Conservation (phyloP, 2,888 invertebrate species). For the Stenoptilia bipunctidactyla region DNA sequence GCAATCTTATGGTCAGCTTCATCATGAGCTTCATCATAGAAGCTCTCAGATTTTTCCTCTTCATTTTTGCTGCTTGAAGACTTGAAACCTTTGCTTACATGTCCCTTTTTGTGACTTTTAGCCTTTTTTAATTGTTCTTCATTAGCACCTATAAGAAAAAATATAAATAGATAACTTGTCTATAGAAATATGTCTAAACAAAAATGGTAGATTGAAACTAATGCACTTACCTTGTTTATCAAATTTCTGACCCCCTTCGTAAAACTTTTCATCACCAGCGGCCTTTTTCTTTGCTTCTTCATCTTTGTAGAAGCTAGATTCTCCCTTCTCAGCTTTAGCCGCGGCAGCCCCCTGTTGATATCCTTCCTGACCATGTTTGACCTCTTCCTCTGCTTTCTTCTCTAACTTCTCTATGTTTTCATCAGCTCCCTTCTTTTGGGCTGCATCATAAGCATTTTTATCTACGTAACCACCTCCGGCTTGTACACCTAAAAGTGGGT, state of each 20-base stretch:
- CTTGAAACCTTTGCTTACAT: constrained; percentile 76
- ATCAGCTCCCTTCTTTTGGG: constrained; percentile 69
- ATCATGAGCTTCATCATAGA: constrained; percentile 75
- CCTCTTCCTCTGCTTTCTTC: constrained; percentile 67
- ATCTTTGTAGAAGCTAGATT: constrained; percentile 63
- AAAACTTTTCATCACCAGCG: constrained; percentile 71
- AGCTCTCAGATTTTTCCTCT: constrained; percentile 74
- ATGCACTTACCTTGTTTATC: constrained; percentile 64
- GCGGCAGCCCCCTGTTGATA: constrained; percentile 67
- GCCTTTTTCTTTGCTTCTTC: constrained; percentile 72
- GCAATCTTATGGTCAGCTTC: constrained; percentile 72
- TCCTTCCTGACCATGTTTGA: constrained; percentile 70
- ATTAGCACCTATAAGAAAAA: constrained; percentile 43
- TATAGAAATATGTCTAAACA: background rate
- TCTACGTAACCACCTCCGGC: constrained; percentile 63
- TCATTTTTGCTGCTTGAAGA: constrained; percentile 76
- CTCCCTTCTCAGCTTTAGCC: constrained; percentile 66
- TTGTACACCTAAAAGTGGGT: constrained; percentile 48
- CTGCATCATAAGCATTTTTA: constrained; percentile 68
- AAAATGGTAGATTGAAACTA: too few relatives aligned
- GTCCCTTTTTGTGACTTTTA: constrained; percentile 74
- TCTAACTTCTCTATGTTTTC: constrained; percentile 65
- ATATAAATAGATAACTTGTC: background rate
- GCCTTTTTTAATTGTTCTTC: constrained; percentile 68
- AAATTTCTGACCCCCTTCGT: constrained; percentile 69